A percentile compares a stretch with the other conserved stretches of the same genome.
Evolutionary conservation across 2,888 invertebrate genomes (phyloP).

Genomic region (Anthrax anthrax): DNA sequence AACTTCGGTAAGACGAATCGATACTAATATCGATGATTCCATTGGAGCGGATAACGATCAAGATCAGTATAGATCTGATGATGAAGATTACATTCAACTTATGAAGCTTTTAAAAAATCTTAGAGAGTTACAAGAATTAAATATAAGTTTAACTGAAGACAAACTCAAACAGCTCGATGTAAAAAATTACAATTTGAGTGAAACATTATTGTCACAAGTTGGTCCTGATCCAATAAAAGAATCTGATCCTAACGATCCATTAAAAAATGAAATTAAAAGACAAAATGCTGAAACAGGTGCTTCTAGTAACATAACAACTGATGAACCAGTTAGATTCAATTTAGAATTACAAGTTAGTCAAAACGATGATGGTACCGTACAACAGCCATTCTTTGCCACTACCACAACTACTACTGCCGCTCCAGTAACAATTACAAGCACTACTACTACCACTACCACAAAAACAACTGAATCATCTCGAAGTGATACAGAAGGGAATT

Average conservation of each 20-base stretch:
- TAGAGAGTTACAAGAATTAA: constrained; percentile 31
- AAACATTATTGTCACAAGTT: constrained; percentile 25
- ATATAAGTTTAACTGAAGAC: constrained; percentile 31
- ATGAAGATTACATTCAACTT: constrained; percentile 38
- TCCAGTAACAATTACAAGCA: constrained; percentile 9
- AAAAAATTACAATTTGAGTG: constrained; percentile 24
- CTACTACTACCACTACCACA: constrained; percentile 16
- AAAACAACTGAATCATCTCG: constrained; percentile 25
- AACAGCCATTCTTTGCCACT: no score
- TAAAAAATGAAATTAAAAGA: constrained; percentile 39
- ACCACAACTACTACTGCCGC: background rate
- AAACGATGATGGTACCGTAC: constrained; percentile 12
- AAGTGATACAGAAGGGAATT: constrained; percentile 35
- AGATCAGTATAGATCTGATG: constrained; percentile 22
- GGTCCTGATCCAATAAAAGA: constrained; percentile 34
- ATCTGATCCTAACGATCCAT: constrained; percentile 17
- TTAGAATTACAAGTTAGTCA: constrained; percentile 16
- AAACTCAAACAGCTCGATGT: constrained; percentile 32
- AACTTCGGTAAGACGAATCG: constrained; percentile 4
- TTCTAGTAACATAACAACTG: constrained; percentile 1
- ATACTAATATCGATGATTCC: constrained; percentile 6
- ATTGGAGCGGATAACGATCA: background rate
- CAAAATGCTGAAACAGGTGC: constrained; percentile 23
- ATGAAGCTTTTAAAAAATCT: constrained; percentile 37
- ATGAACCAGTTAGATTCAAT: constrained; percentile 21